Evolutionary conservation across 2,888 invertebrate genomes (phyloP), one percentile per base, ranked within the genome.

Genomic region (Atethmia centrago): DNA sequence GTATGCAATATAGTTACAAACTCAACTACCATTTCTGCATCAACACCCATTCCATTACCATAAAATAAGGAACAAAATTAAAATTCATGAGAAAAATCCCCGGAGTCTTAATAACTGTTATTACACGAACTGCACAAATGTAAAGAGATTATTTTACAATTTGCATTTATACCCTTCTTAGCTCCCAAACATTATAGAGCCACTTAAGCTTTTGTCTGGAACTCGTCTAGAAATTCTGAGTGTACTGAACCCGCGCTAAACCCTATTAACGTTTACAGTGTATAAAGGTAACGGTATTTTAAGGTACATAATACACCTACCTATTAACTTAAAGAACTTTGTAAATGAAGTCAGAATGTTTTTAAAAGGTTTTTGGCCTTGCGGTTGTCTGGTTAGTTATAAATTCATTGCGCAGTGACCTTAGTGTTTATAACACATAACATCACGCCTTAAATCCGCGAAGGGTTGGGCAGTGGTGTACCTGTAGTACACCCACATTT

Each of bases 151-250:
- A 72, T 71, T 71, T 74, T 61, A 71, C 64, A 63, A 73, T 83
- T 81, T 81, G 53, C 79, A 81, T n/a, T n/a, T 81, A 59, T 63
- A 81, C 63, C 62, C 56, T 71, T 81, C 78, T 78, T 68, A 45
- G 62, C 53, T 71, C 62, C 68, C 58, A 72, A 64, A 70, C 28
- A 78, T 84, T 73, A 73, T 25, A 19, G 36, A 77, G 64, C 47
- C 63, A 68, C 73, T 77, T 61, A 69, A 72, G 64, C 71, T 64
- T 64, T 68, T 78, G 74, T 74, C 70, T 74, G 47, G 42, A 63
- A 28, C 28, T 59, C 21, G 71, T 77, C 71, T 75, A 62, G 74
- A 56, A 75, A 76, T 66, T 45, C 56, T 62, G 40, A 73, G 76
- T 51, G 65, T 72, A 83, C 40, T 70, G 84, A 85, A 85, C 83